Conservation (phyloP, 1,140 invertebrate genomes). For the Drosophila pseudoananassae region DNA sequence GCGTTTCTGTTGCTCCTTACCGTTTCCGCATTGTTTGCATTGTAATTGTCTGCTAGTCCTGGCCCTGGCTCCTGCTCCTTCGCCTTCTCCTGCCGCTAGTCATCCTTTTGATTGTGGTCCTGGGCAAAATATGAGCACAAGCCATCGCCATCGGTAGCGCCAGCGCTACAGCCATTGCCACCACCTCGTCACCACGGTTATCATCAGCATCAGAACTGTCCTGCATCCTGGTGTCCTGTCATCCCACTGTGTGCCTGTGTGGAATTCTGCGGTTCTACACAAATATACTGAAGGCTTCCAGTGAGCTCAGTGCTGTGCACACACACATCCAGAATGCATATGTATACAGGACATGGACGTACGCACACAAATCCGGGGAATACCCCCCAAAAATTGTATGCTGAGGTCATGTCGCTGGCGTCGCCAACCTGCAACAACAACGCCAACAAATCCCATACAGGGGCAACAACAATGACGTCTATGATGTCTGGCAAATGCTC, state of each 20-base stretch:
- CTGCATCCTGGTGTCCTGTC: conserved; percentile 31
- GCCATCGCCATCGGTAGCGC: conserved; percentile 35
- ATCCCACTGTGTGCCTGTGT: conserved; percentile 54
- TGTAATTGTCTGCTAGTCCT: conserved; percentile 65
- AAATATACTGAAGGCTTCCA: conserved; percentile 74
- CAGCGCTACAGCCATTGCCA: conserved; percentile 6
- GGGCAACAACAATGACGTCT: conserved; percentile 32
- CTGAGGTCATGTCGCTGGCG: conserved; percentile 76
- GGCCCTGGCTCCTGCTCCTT: conserved; percentile 7
- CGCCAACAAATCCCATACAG: conserved; percentile 18
- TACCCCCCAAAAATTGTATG: conserved; percentile 58
- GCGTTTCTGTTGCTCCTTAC: conserved; percentile 61
- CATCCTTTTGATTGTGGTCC: conserved; percentile 16
- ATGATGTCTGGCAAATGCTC: conserved; percentile 44
- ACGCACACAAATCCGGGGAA: conserved; percentile 41
- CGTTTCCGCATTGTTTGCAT: conserved; percentile 65
- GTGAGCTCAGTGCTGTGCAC: conserved; percentile 30
- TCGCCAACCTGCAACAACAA: conserved; percentile 48
- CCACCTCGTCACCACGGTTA: conserved; percentile 35
- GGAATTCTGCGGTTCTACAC: conserved; percentile 72
- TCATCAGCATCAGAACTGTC: conserved; percentile 15
- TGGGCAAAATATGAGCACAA: conserved; percentile 60
- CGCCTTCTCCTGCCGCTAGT: conserved; percentile 10
- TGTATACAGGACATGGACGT: conserved; percentile 34
- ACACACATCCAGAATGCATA: conserved; percentile 18